Conservation (phyloP, 2,888 invertebrate species). For the Nasonia oneida region DNA sequence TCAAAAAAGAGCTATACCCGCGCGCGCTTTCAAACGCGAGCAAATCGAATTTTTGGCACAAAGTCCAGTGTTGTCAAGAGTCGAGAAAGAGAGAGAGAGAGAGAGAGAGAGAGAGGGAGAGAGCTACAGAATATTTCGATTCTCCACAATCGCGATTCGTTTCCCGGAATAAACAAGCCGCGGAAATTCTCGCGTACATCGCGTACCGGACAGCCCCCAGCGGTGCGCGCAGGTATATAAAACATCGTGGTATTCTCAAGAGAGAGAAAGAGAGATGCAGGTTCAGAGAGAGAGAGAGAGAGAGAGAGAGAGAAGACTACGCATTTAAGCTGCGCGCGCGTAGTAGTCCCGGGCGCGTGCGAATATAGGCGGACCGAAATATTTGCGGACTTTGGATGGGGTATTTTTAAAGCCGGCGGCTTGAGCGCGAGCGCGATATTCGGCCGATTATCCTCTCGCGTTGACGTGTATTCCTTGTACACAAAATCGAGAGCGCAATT, state of each 20-base stretch:
- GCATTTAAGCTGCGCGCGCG: constrained; percentile 2
- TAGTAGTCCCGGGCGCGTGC: background rate
- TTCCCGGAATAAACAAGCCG: constrained; percentile 49
- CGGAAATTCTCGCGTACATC: background rate
- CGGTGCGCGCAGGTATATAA: background rate
- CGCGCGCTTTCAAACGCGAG: constrained; percentile 1
- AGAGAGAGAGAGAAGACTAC: background rate
- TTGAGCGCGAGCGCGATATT: constrained; percentile 33
- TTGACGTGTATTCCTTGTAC: background rate
- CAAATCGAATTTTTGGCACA: constrained; percentile 61
- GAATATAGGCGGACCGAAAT: constrained; percentile 19
- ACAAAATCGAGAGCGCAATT: constrained; percentile 50
- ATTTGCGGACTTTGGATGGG: constrained; percentile 30
- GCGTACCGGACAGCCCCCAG: background rate
- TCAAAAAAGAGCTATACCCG: background rate
- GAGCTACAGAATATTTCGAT: constrained; percentile 46
- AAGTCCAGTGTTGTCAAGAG: constrained; percentile 44
- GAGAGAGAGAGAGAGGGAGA: background rate
- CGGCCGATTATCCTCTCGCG: constrained; percentile 45
- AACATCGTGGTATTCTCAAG: background rate
- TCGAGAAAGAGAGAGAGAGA: background rate
- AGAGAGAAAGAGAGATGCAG: background rate
- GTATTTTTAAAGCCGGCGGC: constrained; percentile 51
- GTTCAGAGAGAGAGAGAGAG: background rate
- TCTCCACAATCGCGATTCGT: constrained; percentile 44